Evolutionary conservation across 2,113 vertebrate species (phyloP).

Genomic region (Pelecanus crispus): DNA sequence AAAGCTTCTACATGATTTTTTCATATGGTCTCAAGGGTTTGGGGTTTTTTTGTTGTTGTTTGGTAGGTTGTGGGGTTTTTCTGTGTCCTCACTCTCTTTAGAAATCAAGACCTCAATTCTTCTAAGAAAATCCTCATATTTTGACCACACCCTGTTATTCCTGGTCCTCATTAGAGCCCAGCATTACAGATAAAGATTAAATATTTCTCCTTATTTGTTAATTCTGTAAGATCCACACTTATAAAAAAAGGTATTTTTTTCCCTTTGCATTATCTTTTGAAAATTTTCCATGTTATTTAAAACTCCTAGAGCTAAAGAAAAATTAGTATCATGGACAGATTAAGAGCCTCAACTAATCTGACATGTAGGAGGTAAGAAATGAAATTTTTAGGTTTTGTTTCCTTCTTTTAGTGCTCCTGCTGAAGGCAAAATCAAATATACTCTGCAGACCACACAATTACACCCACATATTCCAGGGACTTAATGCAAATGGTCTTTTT

Average conservation of each 20-base stretch:
- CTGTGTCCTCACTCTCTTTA: not conserved
- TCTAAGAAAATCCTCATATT: not conserved
- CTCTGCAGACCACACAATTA: not conserved
- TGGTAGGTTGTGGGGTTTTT: not conserved
- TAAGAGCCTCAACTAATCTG: not conserved
- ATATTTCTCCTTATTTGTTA: not conserved
- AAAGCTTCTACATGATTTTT: not conserved
- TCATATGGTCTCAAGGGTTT: not conserved
- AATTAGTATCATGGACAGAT: not conserved
- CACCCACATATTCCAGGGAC: not conserved
- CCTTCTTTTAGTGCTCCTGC: not conserved
- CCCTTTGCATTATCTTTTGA: not conserved
- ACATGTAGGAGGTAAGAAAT: not conserved
- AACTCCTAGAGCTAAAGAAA: not conserved
- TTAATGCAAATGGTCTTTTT: not conserved
- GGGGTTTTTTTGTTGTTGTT: rapidly evolving
- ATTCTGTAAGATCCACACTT: not conserved
- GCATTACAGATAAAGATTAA: not conserved
- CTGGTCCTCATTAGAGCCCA: not conserved
- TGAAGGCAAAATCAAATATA: not conserved
- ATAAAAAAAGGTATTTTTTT: not conserved
- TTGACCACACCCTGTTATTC: not conserved
- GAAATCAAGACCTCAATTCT: not conserved
- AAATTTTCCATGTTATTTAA: not conserved
- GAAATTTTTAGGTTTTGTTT: not conserved